Base-by-base conservation (phyloP, 1,140 invertebrate genomes). In the Riptortus pedestris region DNA sequence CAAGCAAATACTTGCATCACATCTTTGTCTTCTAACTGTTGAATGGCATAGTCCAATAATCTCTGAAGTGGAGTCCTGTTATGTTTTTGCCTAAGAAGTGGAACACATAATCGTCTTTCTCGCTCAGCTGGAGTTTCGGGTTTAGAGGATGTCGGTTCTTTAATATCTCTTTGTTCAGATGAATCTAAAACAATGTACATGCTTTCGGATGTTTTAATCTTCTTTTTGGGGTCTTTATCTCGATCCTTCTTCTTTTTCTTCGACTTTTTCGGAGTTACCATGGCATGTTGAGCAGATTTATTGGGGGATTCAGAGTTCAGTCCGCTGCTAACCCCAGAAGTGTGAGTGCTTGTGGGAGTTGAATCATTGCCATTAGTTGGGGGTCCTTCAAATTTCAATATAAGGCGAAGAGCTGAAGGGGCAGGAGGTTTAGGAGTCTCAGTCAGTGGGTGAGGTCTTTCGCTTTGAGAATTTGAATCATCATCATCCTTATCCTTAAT, bases 1-100 rank as follows among this genome's bases (percentile, higher is more conserved):
- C 90, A 96, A 0, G 92, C 92, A 76, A 98, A 98, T 75, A 97
- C 96, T 71, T 96, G 90, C 72, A 96, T 87, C 0, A 87, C 85
- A 78, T 98, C 95, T 67, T 91, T 86, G 75, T 91, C 92, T 72
- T 96, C 91, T 67, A 96, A 77, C 18, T 83, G 83, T 63, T 84
- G 83, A 0, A 94, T 78, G 14, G 96, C 74, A 72, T 94, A 86
- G 59, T 93, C 90, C 18, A 96, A 74, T 24, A 93, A 79, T 65
- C 88, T 82, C 38, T 90, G 86, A 0, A 95, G 74, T 1, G 91
- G 83, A 3, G 84, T 85, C 29, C 85, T 80, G 66, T 88, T 86
- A 70, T 91, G 86, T 63, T 88, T 84, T 68, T 85, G 80, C 33
- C 82, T 77, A 0, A 86, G 74, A 12, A 65, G 62, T 24, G 63